These are phyloP conservation scores for Sebastes hubbsi DNA, from an alignment of 2,797 vertebrate species.

Conservation along the genomic window DNA sequence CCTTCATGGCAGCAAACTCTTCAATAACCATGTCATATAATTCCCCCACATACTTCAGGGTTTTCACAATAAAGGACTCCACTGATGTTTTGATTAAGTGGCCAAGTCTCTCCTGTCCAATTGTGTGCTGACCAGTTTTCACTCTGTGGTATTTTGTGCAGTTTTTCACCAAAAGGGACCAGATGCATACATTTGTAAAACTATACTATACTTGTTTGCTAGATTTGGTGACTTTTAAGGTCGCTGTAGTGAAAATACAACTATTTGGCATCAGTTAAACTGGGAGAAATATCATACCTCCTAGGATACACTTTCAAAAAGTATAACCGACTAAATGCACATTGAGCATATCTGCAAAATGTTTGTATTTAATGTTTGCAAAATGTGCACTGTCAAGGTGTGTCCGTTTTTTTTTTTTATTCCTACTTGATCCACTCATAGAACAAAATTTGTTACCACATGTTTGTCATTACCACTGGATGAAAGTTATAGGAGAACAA, in stretches of 20 bases:
- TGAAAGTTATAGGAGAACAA: neutral
- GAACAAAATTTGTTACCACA: neutral
- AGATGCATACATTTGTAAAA: neutral
- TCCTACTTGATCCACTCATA: neutral
- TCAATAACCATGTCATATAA: constrained; percentile 41
- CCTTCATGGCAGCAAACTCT: constrained; percentile 22
- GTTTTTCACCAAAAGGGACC: neutral
- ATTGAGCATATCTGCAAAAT: neutral
- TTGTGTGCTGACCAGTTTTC: neutral
- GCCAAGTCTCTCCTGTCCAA: neutral
- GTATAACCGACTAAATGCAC: neutral
- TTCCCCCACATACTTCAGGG: constrained; percentile 8
- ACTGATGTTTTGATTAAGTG: neutral
- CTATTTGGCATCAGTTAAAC: neutral
- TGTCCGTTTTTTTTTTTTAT: neutral
- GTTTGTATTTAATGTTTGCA: neutral
- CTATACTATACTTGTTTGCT: neutral
- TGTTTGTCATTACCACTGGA: neutral
- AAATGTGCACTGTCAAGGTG: neutral
- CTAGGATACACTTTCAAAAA: neutral
- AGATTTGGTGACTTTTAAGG: neutral
- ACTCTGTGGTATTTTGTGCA: neutral
- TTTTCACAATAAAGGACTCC: constrained; percentile 34
- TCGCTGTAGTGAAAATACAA: neutral
- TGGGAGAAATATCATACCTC: neutral